These are phyloP conservation scores for Pitangus sulphuratus DNA, from an alignment of 2,797 vertebrate genomes.

Conservation along the genomic window DNA sequence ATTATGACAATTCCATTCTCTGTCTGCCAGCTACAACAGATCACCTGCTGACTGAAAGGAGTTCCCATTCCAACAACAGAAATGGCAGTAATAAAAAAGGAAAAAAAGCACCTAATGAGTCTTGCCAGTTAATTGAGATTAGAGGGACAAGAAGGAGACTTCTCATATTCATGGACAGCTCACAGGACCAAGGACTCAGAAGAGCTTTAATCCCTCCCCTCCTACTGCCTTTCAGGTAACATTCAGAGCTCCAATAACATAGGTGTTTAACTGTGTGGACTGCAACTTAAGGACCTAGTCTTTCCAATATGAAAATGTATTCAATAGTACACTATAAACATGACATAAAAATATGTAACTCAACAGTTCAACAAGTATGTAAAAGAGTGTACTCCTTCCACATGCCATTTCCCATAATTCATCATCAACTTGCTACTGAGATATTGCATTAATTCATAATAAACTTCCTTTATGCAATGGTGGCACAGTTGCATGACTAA, in stretches of 20 bases:
- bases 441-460: not conserved
- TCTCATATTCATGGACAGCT: not conserved
- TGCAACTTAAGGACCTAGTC: not conserved
- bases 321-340: not conserved
- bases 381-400: not conserved
- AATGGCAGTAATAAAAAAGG: not conserved
- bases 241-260: not conserved
- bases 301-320: not conserved
- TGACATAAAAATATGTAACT: not conserved
- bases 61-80: not conserved
- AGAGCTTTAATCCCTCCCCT: not conserved
- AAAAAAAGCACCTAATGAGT: not conserved
- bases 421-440: not conserved
- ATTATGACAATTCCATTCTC: not conserved
- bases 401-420: not conserved
- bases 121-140: constrained; percentile 3
- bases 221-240: not conserved
- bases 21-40: constrained; percentile 9
- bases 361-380: not conserved
- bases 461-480: not conserved
- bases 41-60: constrained; percentile 9
- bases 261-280: not conserved
- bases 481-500: not conserved
- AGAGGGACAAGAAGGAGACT: not conserved
- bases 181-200: not conserved